Percentiles rank a stretch among this genome's conserved stretches.
Conservation (phyloP, 2,797 vertebrate species). For the Caiman crocodilus region DNA sequence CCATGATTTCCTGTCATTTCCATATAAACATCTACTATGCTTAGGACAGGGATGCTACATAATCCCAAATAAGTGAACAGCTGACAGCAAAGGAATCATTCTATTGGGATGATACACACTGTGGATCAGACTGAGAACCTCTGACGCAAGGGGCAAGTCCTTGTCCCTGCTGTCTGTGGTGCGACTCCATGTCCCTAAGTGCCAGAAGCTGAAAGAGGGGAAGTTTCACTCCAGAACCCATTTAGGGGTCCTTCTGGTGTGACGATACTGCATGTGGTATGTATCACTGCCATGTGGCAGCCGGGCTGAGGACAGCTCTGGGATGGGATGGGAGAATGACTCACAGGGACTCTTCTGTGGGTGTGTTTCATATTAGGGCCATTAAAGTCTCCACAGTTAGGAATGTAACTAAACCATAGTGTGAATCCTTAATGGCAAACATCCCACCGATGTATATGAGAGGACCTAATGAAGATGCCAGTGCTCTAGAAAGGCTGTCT, state of each 20-base stretch:
- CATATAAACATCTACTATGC: background rate
- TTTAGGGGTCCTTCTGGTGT: accelerated
- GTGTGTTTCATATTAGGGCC: constrained; percentile 76
- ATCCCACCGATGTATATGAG: constrained; percentile 51
- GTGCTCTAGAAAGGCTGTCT: constrained; percentile 29
- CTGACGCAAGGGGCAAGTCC: background rate
- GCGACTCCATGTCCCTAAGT: background rate
- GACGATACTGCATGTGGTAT: accelerated
- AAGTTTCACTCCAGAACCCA: accelerated
- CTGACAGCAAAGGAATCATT: accelerated
- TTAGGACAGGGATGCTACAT: accelerated
- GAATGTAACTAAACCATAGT: constrained; percentile 76
- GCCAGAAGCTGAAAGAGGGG: accelerated
- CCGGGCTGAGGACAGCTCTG: background rate
- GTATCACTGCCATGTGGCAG: constrained; percentile 33
- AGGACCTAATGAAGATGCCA: constrained; percentile 65
- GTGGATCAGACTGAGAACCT: accelerated
- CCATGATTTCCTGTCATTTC: background rate
- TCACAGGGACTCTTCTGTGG: constrained; percentile 48
- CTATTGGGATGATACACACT: accelerated
- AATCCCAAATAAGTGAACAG: accelerated
- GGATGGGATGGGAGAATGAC: constrained; percentile 44
- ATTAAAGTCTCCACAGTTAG: constrained; percentile 73
- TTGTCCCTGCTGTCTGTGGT: background rate
- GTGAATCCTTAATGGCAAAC: constrained; percentile 79